Percentiles rank a stretch among this genome's conserved stretches.
These are phyloP conservation scores for Molothrus aeneus DNA, from an alignment of 2,797 vertebrate genomes.

Conservation along the genomic window DNA sequence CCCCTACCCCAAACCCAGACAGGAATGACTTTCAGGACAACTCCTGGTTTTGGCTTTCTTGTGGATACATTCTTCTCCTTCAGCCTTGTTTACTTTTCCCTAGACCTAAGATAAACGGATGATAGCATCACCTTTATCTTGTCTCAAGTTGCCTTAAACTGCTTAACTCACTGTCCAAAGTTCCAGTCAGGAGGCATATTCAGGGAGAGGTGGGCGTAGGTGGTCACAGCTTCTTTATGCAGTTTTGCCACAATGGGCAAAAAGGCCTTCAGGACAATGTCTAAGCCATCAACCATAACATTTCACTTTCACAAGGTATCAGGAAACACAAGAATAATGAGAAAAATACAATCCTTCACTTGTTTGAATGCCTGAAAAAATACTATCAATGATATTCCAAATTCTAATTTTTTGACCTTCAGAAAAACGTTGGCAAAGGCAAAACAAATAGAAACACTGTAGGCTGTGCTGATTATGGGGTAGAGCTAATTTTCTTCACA, in stretches of 20 bases:
- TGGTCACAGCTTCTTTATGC: neutral
- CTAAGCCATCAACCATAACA: neutral
- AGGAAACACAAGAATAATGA: neutral
- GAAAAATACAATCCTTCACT: neutral
- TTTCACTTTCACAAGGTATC: neutral
- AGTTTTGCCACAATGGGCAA: neutral
- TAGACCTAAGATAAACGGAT: neutral
- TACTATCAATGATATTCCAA: neutral
- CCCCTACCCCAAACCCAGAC: neutral
- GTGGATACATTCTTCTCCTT: neutral
- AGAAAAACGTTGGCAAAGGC: neutral
- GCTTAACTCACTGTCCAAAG: neutral
- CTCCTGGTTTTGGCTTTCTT: neutral
- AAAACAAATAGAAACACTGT: neutral
- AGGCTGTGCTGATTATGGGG: neutral
- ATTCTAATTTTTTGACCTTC: neutral
- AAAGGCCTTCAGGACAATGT: neutral
- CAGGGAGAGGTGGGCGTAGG: fast-evolving
- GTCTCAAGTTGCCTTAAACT: neutral
- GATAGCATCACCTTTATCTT: neutral
- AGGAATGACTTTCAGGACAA: neutral
- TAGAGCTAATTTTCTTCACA: neutral
- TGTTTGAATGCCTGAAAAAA: neutral
- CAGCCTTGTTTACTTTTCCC: neutral
- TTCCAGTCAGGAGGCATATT: neutral